These are phyloP conservation scores for Serrognathus titanus DNA, from an alignment of 2,888 invertebrate species.

Conservation along the genomic window DNA sequence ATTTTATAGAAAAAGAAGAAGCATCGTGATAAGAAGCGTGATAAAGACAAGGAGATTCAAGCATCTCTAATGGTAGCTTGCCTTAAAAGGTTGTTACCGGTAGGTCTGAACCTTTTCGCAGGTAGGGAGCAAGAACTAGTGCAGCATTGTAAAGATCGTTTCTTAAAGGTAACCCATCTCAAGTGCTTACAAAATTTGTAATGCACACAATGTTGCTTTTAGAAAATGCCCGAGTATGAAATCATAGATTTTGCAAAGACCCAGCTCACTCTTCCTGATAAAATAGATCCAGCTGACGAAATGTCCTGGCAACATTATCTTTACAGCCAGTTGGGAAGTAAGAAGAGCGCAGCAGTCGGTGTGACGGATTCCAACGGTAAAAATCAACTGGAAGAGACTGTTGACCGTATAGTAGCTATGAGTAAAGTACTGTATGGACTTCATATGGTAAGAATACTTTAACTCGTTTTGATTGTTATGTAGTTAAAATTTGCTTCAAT, in stretches of 20 bases:
- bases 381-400: constrained; percentile 76
- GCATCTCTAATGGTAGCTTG: constrained; percentile 98
- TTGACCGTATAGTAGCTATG: constrained; percentile 93
- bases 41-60: constrained; percentile 94
- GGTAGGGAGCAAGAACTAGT: constrained; percentile 98
- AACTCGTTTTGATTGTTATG: constrained; percentile 17
- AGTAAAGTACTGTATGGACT: constrained; percentile 97
- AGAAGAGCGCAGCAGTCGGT: constrained; percentile 54
- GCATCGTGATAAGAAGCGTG: constrained; percentile 86
- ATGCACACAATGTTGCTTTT: constrained; percentile 23
- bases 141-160: constrained; percentile 97
- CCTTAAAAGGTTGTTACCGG: constrained; percentile 91
- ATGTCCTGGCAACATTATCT: constrained; percentile 99
- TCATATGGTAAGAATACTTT: constrained; percentile 81
- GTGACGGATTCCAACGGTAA: constrained; percentile 65
- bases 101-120: constrained; percentile 96
- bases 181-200: background rate
- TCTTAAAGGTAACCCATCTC: constrained; percentile 66
- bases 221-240: constrained; percentile 88
- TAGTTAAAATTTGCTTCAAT: constrained; percentile 19
- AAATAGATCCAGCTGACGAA: constrained; percentile 94
- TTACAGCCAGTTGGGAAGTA: constrained; percentile 92
- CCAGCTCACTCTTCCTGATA: constrained; percentile 89
- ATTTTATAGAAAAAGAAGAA: constrained; percentile 90
- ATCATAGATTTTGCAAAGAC: constrained; percentile 90